Evolutionary conservation across 2,888 invertebrate species (phyloP), one percentile per base, ranked within the genome.

Genomic region (Bellardia bayeri): DNA sequence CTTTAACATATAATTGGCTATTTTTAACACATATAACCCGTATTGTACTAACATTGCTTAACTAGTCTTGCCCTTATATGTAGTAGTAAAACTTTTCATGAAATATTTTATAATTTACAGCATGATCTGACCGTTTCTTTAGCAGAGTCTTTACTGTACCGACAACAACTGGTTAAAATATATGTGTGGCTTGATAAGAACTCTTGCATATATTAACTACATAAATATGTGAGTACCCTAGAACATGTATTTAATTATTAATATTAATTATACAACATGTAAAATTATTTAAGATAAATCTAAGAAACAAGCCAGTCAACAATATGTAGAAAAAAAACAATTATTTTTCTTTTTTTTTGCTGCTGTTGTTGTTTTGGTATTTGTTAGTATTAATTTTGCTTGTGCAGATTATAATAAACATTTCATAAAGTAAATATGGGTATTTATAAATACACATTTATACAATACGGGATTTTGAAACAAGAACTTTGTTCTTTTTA

Each of bases 231-330:
- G 13, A 56, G n/a, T 37, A 11, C n/a, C 11, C 45, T 11, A 9
- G 45, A 11, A 11, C 45, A 16, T 71, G 7, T 71, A 16, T 54
- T 56, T 56, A 71, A 54, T 56, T 16, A 71, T 71, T 69, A 49
- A 69, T 69, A 51, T 69, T 71, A 56, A 71, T 71, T 71, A 71
- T 54, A 71, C 71, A 71, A 71, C 71, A 71, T 71, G 56, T 71
- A 54, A 40, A 40, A 54, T 56, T 54, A 71, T 56, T 54, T 33
- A 71, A 54, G 71, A 69, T 56, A 56, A 71, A 54, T 56, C 54
- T 16, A 16, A 56, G 71, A 71, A 71, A 71, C 37, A 56, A 16
- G 66, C 42, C 54, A 56, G 13, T n/a, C 37, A 69, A n/a, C 9
- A 40, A 45, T 30, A 23, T 16, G 37, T 37, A 37, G 37, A 1